Evolutionary conservation across 2,888 invertebrate genomes (phyloP).

Genomic region (Oscheius sp.): DNA sequence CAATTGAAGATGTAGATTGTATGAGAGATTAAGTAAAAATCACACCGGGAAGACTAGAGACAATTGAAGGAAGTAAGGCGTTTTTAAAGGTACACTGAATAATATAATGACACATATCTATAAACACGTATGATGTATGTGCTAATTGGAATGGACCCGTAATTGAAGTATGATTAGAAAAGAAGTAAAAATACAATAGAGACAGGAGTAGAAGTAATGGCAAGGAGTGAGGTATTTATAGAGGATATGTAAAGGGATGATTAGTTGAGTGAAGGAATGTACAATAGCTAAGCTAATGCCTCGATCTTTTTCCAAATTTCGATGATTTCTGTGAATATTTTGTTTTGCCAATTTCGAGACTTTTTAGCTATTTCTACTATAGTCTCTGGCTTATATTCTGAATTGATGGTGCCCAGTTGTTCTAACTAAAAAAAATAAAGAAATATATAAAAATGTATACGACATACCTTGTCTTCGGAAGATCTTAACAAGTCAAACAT

Average conservation of each 20-base stretch:
- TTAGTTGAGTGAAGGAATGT: not conserved
- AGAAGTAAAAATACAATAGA: constrained; percentile 6
- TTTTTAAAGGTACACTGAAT: constrained; percentile 5
- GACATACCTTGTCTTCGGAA: constrained; percentile 43
- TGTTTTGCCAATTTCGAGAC: constrained; percentile 33
- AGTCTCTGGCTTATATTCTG: constrained; percentile 35
- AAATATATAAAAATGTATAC: not conserved
- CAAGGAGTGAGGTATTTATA: constrained; percentile 5
- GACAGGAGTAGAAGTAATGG: constrained; percentile 7
- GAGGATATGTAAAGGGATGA: constrained; percentile 4
- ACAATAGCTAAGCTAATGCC: not conserved
- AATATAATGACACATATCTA: constrained; percentile 4
- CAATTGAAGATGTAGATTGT: not conserved
- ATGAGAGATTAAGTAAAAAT: not conserved
- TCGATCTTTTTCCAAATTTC: constrained; percentile 31
- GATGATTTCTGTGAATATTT: constrained; percentile 19
- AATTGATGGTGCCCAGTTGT: constrained; percentile 36
- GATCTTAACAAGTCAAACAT: constrained; percentile 33
- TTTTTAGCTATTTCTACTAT: constrained; percentile 41
- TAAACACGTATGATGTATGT: not conserved
- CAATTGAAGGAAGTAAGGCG: not conserved
- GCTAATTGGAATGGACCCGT: not conserved
- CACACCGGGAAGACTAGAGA: not conserved
- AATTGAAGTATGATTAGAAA: not conserved
- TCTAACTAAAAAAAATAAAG: constrained; percentile 36